Evolutionary conservation across 2,888 invertebrate genomes (phyloP), one percentile per base, ranked within the genome.

Genomic region (Cremastobaeus sp.): DNA sequence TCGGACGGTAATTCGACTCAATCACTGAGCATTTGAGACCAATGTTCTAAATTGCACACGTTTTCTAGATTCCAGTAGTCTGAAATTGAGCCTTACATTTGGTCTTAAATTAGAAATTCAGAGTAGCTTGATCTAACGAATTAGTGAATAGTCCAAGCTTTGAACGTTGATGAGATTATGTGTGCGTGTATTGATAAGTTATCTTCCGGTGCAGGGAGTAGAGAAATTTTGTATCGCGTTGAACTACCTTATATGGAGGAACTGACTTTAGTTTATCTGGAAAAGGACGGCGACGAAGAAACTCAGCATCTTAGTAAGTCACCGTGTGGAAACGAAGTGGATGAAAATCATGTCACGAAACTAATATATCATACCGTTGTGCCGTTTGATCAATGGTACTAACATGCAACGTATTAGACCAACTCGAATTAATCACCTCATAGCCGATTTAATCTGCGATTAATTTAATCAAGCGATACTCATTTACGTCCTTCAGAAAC

Each of bases 161-260:
- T 25, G 3, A 8, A 25, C 25, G n/a, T 25, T 25, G 25, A 25
- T 3, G 3, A 25, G 8, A 25, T 8, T 11, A n/a, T 32, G 34
- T 55, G 47, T 14, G 41, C 20, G 70, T 81, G 79, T 74, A 80
- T 79, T 79, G 74, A 81, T 82, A 79, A 81, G 83, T 78, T 84
- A 78, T 85, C 82, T 83, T 83, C 79, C 84, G 83, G 79, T 77
- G 78, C 84, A 83, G 86, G 85, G 79, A 89, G 89, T 89, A 90
- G 90, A 91, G 94, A 95, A 93, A 95, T 95, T 92, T 94, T 95
- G 93, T 95, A 94, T 92, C 94, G 94, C 91, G 94, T 95, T 93
- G 94, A 94, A 92, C 93, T 95, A 91, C 94, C 94, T 90, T 93
- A 94, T 93, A 94, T 94, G 94, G 94, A 95, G 93, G 94, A 95